Evolutionary conservation across 2,113 vertebrate species (phyloP).

Genomic region (Spermophilus dauricus): DNA sequence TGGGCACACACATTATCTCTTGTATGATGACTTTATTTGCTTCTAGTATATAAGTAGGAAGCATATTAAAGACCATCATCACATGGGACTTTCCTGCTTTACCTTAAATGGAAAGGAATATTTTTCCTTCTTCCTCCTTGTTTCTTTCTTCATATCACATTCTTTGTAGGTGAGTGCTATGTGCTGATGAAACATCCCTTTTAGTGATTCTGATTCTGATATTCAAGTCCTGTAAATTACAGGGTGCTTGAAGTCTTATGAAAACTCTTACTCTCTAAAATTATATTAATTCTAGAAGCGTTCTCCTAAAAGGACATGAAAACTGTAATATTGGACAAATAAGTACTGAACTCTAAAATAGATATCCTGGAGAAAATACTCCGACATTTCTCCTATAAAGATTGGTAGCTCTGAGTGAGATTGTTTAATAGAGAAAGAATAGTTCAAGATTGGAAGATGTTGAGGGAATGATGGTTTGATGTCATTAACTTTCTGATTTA

Average conservation of each 20-base stretch:
- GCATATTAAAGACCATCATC: background rate
- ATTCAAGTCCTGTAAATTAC: slow-evolving; percentile 45
- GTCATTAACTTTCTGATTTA: slow-evolving; percentile 32
- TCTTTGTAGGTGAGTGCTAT: background rate
- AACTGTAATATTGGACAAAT: slow-evolving; percentile 34
- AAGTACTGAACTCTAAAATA: background rate
- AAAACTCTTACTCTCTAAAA: slow-evolving; percentile 47
- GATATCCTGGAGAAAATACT: background rate
- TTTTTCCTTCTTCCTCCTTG: background rate
- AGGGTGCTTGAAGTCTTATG: background rate
- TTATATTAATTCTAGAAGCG: slow-evolving; percentile 37
- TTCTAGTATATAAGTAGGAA: background rate
- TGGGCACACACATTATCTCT: background rate
- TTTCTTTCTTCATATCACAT: background rate
- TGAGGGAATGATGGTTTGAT: background rate
- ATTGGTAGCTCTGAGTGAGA: background rate
- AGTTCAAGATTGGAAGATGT: background rate
- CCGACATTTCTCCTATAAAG: background rate
- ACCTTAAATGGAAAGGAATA: slow-evolving; percentile 27
- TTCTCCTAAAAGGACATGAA: slow-evolving; percentile 35
- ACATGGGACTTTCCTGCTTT: background rate
- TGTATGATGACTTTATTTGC: background rate
- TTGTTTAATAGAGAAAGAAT: slow-evolving; percentile 6
- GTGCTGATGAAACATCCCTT: background rate
- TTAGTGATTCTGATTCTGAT: slow-evolving; percentile 55